These are phyloP conservation scores for Microtus montanus DNA, from an alignment of 2,113 vertebrate species.

Conservation along the genomic window DNA sequence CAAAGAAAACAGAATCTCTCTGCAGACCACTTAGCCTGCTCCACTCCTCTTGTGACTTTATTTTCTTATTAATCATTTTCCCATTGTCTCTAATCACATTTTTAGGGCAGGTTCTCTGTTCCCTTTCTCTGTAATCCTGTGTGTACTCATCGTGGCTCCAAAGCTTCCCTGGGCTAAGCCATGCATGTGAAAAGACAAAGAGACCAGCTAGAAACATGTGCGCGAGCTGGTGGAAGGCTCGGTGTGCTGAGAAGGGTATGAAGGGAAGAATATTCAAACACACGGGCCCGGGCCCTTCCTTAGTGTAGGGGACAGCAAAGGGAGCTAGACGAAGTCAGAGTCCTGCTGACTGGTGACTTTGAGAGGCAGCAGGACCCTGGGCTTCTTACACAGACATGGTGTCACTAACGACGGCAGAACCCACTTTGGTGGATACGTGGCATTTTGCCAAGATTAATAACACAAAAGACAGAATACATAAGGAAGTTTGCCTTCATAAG, in stretches of 20 bases:
- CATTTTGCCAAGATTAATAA: constrained; percentile 50
- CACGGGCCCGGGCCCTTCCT: neutral
- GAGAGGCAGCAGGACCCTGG: neutral
- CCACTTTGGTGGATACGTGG: neutral
- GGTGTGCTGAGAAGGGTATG: neutral
- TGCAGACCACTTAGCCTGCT: constrained; percentile 73
- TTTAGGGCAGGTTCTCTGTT: constrained; percentile 65
- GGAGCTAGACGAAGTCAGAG: neutral
- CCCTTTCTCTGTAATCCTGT: constrained; percentile 50
- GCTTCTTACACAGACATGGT: neutral
- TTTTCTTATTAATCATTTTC: constrained; percentile 78
- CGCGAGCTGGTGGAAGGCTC: neutral
- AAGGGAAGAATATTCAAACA: constrained; percentile 21
- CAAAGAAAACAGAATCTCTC: constrained; percentile 74
- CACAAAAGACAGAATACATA: neutral
- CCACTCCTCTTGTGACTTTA: constrained; percentile 71
- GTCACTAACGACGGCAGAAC: constrained; percentile 13
- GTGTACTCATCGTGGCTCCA: constrained; percentile 13
- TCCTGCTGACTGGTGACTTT: neutral
- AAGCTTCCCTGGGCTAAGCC: neutral
- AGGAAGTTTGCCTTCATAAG: constrained; percentile 52
- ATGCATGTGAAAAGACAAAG: constrained; percentile 54
- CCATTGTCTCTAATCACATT: constrained; percentile 73
- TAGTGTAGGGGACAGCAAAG: neutral
- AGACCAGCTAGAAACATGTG: constrained; percentile 40